phyloP scores from a whole-genome alignment of 2,113 vertebrate species.

The Ariopsis seemanni region DNA sequence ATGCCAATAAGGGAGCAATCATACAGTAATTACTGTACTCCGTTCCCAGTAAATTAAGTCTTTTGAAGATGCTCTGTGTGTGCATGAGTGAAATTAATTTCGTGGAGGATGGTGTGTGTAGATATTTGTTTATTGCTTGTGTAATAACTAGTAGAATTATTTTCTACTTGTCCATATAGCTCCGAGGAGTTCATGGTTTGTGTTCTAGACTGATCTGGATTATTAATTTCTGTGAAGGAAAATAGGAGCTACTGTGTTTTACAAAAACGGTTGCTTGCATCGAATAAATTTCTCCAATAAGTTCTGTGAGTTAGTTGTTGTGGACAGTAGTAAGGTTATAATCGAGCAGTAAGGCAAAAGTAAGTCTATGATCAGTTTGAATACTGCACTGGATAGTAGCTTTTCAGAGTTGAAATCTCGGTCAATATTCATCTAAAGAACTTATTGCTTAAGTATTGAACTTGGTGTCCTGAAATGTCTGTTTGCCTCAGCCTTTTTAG shows the following conservation, averaged over 20 bases:
- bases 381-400: not conserved
- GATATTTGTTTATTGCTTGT: not conserved
- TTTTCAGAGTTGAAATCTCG: not conserved
- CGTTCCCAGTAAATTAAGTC: constrained; percentile 16
- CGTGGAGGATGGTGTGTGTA: not conserved
- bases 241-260: not conserved
- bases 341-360: not conserved
- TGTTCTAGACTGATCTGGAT: not conserved
- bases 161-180: not conserved
- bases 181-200: not conserved
- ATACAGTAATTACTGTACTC: constrained; percentile 15
- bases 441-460: not conserved
- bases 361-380: constrained; percentile 1
- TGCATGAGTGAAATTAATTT: not conserved
- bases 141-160: not conserved
- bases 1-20: not conserved
- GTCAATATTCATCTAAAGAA: not conserved
- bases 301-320: not conserved
- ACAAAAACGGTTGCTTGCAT: not conserved
- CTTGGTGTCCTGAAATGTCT: not conserved
- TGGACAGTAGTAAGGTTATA: not conserved
- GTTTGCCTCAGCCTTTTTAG: not conserved
- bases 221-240: not conserved
- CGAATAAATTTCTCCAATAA: not conserved
- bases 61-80: not conserved